Evolutionary conservation across 2,888 invertebrate genomes (phyloP), one percentile per base, ranked within the genome.

Genomic region (Vandiemenella viatica): DNA sequence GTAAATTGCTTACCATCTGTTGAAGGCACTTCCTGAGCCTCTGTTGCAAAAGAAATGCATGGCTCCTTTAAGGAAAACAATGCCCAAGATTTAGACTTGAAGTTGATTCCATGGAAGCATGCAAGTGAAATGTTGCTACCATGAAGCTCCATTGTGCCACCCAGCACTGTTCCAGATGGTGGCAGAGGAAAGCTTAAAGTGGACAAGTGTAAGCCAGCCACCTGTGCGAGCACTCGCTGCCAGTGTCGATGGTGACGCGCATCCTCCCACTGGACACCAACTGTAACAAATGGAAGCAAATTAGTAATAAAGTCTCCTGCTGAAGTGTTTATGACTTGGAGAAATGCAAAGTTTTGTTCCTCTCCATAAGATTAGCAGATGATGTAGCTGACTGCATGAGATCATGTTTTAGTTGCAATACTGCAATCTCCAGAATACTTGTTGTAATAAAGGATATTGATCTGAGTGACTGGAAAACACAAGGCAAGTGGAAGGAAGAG

Each of bases 71-170:
- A 72, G 58, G 90, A 91, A 66, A 96, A 96, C 55, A 96, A 66
- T 5, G 93, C 95, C 95, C 96, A 96, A 1, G 88, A 89, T 68
- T 93, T 93, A 49, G 91, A 80, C 59, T 92, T 90, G 66, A 96
- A 92, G 68, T 95, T 95, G 63, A 91, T 88, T 26, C 96, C 96
- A 67, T 96, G 93, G 74, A 96, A 96, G 66, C 96, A 96, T 4
- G 93, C 95, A 55, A 96, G 70, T 5, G 93, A 91, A 50, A 96
- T 86, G 67, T 95, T 90, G 53, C 51, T 53, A 32, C 62, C 86
- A 67, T 86, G 81, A 56, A 92, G 68, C 68, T 95, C 82, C 79
- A 93, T 80, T 42, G 88, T 87, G 45, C 90, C 87, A 21, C 91
- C 91, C 1, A 90, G 70, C 13, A 89, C 82, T 19, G 88, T 84